Evolutionary conservation across 2,113 vertebrate genomes (phyloP).

Genomic region (Egretta garzetta): DNA sequence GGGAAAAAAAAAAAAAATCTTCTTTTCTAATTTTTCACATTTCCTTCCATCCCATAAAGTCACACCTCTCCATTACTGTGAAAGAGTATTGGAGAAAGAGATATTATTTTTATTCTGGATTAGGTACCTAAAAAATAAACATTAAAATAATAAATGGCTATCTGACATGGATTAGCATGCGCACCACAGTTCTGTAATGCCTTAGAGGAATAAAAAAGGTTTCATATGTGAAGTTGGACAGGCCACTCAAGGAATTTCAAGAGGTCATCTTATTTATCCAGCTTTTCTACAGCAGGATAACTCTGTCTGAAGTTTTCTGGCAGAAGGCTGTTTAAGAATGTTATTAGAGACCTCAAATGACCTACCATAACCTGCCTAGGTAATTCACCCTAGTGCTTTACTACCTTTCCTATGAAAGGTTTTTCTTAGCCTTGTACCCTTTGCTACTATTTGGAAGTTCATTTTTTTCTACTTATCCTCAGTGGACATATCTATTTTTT

Average conservation of each 20-base stretch:
- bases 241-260: not conserved
- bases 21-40: not conserved
- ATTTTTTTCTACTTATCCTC: not conserved
- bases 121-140: not conserved
- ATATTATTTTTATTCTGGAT: not conserved
- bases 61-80: not conserved
- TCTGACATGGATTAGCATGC: not conserved
- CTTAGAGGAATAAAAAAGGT: not conserved
- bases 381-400: not conserved
- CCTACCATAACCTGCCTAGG: not conserved
- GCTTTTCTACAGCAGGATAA: not conserved
- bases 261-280: not conserved
- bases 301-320: not conserved
- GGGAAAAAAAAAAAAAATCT: too few relatives aligned
- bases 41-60: not conserved
- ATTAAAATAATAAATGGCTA: not conserved
- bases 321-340: not conserved
- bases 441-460: not conserved
- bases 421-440: not conserved
- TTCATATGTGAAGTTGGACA: not conserved
- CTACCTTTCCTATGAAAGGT: not conserved
- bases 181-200: not conserved
- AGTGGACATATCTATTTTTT: not conserved
- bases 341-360: not conserved
- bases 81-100: not conserved